Percentiles rank a stretch among this genome's conserved stretches.
Conservation (phyloP, 1,140 invertebrate species). For the Caerostris darwini region DNA sequence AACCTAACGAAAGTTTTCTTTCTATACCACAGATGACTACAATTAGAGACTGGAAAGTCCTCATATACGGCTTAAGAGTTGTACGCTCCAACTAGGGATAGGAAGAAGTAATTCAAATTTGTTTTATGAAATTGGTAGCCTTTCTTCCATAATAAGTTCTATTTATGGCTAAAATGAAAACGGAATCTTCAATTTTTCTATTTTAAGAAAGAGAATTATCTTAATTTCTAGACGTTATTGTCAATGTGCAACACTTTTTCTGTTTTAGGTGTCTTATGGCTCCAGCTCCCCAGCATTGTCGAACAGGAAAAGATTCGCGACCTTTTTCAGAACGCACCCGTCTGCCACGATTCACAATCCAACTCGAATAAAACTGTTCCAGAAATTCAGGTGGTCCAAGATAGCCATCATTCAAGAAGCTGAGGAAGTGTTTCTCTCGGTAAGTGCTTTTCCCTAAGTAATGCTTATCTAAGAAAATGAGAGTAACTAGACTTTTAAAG, state of each 20-base stretch:
- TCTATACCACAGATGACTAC: too few relatives aligned
- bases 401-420: constrained; percentile 99
- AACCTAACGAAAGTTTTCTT: too few relatives aligned
- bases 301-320: constrained; percentile 97
- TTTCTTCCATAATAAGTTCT: too few relatives aligned
- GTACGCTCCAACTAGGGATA: too few relatives aligned
- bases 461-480: too few relatives aligned
- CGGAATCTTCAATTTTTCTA: background rate
- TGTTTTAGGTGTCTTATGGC: constrained; percentile 95
- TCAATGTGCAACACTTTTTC: background rate
- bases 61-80: too few relatives aligned
- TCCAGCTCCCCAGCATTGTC: constrained; percentile 99
- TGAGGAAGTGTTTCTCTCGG: constrained; percentile 99
- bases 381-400: constrained; percentile 97
- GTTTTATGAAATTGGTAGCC: too few relatives aligned
- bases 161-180: background rate
- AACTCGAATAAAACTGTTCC: constrained; percentile 96
- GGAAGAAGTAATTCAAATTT: too few relatives aligned
- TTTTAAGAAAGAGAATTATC: background rate
- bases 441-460: constrained; percentile 82
- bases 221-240: too few relatives aligned
- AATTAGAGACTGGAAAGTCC: too few relatives aligned
- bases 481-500: too few relatives aligned
- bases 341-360: constrained; percentile 99
- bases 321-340: constrained; percentile 98